Percentiles rank a stretch among this genome's conserved stretches.
Conservation (phyloP, 1,140 invertebrate species). For the Fopius arisanus region DNA sequence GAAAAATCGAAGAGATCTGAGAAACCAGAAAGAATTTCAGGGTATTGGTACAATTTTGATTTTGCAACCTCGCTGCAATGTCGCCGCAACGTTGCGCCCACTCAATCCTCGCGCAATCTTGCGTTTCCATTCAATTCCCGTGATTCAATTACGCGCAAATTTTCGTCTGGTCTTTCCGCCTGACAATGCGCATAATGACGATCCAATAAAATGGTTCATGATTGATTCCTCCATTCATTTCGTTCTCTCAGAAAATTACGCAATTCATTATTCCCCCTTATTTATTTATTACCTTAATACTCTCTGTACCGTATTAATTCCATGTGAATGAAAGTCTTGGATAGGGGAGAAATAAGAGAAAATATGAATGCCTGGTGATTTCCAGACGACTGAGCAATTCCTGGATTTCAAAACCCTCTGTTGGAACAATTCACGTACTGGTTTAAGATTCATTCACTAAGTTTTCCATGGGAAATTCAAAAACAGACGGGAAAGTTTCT, state of each 20-base stretch:
- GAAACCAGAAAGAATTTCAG: too few relatives aligned
- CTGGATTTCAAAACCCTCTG: not conserved
- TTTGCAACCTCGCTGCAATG: too few relatives aligned
- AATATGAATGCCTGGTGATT: not conserved
- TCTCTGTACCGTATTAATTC: not conserved
- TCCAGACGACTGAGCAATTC: not conserved
- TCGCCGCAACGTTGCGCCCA: too few relatives aligned
- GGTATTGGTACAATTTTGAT: too few relatives aligned
- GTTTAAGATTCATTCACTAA: conserved; percentile 5
- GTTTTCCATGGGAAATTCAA: not conserved
- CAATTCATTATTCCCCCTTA: not conserved
- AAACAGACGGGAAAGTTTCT: not conserved
- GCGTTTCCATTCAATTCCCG: too few relatives aligned
- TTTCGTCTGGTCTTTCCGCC: too few relatives aligned
- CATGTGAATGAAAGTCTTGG: not conserved
- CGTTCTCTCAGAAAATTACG: not conserved
- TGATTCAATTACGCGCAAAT: too few relatives aligned
- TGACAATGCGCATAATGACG: too few relatives aligned
- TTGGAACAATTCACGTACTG: conserved; percentile 7
- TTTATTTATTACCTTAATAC: not conserved
- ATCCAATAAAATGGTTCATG: too few relatives aligned
- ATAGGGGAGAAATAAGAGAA: not conserved
- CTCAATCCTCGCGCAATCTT: too few relatives aligned
- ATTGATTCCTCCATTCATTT: too few relatives aligned
- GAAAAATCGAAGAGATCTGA: not conserved